Percentiles rank a stretch among this genome's conserved stretches.
These are phyloP conservation scores for Lutjanus campechanus DNA, from an alignment of 2,797 vertebrate genomes.

Conservation along the genomic window DNA sequence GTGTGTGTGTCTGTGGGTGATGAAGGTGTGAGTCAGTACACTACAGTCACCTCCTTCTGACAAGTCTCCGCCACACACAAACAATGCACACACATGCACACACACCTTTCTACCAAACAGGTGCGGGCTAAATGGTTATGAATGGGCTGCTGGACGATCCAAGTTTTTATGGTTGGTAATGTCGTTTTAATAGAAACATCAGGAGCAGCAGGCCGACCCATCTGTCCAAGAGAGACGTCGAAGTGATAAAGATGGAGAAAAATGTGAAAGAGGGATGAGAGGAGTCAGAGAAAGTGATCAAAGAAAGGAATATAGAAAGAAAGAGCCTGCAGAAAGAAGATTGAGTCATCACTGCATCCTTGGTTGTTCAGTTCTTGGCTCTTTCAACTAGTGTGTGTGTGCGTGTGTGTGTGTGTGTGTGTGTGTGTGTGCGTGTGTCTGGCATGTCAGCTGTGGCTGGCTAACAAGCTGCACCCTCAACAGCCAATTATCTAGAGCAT, in stretches of 20 bases:
- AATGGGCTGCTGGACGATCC: slow-evolving; percentile 93
- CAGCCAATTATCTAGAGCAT: slow-evolving; percentile 81
- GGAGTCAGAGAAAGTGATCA: slow-evolving; percentile 1
- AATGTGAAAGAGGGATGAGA: slow-evolving; percentile 2
- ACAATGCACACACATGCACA: neutral
- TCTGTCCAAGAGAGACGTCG: slow-evolving; percentile 85
- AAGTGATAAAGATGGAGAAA: slow-evolving; percentile 7
- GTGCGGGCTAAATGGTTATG: slow-evolving; percentile 96
- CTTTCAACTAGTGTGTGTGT: slow-evolving; percentile 29
- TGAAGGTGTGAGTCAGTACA: slow-evolving; percentile 3
- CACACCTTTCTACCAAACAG: slow-evolving; percentile 87
- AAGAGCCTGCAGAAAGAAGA: slow-evolving; percentile 42
- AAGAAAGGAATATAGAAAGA: slow-evolving; percentile 11
- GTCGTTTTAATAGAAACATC: slow-evolving; percentile 95
- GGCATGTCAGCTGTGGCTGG: slow-evolving; percentile 71
- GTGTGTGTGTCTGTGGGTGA: slow-evolving; percentile 56
- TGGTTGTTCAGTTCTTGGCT: slow-evolving; percentile 50
- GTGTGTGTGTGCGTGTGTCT: slow-evolving; percentile 41
- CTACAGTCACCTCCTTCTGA: slow-evolving; percentile 3
- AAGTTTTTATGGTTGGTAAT: slow-evolving; percentile 88
- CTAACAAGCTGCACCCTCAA: slow-evolving; percentile 81
- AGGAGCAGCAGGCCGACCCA: slow-evolving; percentile 92
- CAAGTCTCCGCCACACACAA: slow-evolving; percentile 1
- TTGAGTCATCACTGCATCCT: slow-evolving; percentile 56
- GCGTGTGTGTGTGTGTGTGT: slow-evolving; percentile 45